Evolutionary conservation across 2,888 invertebrate genomes (phyloP), one percentile per base, ranked within the genome.

Genomic region (Himalopsyche tibetana): DNA sequence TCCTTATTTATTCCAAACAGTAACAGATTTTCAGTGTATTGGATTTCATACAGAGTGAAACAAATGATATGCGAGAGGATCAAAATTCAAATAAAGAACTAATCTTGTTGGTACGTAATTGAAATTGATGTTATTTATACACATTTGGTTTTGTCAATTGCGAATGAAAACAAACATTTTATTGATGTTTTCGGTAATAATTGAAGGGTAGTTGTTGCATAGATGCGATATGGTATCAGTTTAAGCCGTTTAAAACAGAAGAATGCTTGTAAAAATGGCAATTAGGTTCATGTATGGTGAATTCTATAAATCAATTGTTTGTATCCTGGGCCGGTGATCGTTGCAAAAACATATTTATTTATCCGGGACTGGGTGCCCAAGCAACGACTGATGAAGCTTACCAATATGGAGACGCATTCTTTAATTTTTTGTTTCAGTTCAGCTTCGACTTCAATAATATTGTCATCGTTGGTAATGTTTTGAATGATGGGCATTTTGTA

Each of bases 401-500:
- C 93, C 92, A 93, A 92, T 45, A 93, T 91, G 90, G 93, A 92
- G 0, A 93, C 90, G 86, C 93, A 93, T 89, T 93, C 93, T 1
- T 90, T 90, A 89, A 93, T 92, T 91, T 93, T 93, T 88, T 92
- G 90, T 79, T 89, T 90, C 28, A 93, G 90, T 74, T 88, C 88
- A 0, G 87, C 85, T 69, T 85, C 87, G 6, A 84, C 84, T 40
- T 87, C 87, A 15, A 85, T 85, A 42, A 82, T 42, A 56, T 88
- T 87, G 63, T 83, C 83, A 55, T 85, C 85, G 80, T 80, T 82
- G 82, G 69, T 80, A 80, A 93, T 90, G 86, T 90, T 92, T 87
- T 93, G 93, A 15, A 93, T 91, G 84, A 93, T 93, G 0, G 93
- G 93, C 93, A 93, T 93, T 91, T 93, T 93, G 90, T 93, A 93